These are phyloP conservation scores for Tetrax tetrax DNA, from an alignment of 2,113 vertebrate genomes.

Conservation along the genomic window DNA sequence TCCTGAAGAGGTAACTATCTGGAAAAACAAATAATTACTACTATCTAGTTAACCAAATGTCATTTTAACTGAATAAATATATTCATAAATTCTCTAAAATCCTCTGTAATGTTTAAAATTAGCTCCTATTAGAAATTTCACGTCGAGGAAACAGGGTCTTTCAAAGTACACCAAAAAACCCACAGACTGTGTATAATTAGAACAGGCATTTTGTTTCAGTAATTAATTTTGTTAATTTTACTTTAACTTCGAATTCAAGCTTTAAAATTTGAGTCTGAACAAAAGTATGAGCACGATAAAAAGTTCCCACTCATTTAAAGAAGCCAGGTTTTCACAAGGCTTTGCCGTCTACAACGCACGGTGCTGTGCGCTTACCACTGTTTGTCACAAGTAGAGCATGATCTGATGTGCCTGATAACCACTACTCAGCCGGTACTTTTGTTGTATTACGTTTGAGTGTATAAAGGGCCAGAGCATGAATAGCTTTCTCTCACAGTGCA, in stretches of 20 bases:
- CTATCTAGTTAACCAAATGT: background rate
- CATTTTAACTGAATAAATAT: background rate
- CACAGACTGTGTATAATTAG: accelerated
- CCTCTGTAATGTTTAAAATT: background rate
- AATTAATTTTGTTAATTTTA: background rate
- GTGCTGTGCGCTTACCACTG: background rate
- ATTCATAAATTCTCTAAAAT: background rate
- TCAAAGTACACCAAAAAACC: background rate
- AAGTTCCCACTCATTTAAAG: background rate
- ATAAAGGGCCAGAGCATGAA: background rate
- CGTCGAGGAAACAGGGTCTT: background rate
- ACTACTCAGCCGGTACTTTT: background rate
- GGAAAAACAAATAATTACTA: background rate
- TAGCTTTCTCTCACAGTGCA: background rate
- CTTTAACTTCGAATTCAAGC: background rate
- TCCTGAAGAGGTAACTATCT: background rate
- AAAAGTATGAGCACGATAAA: background rate
- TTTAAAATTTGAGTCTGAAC: background rate
- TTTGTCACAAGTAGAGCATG: constrained; percentile 55
- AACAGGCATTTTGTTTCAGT: background rate
- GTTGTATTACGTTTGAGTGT: background rate
- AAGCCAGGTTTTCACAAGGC: background rate
- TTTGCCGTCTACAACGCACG: background rate
- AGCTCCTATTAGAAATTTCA: background rate
- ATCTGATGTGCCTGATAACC: constrained; percentile 47